phyloP scores from a whole-genome alignment of 2,113 vertebrate species.

The Genyomyrus donnyi region DNA sequence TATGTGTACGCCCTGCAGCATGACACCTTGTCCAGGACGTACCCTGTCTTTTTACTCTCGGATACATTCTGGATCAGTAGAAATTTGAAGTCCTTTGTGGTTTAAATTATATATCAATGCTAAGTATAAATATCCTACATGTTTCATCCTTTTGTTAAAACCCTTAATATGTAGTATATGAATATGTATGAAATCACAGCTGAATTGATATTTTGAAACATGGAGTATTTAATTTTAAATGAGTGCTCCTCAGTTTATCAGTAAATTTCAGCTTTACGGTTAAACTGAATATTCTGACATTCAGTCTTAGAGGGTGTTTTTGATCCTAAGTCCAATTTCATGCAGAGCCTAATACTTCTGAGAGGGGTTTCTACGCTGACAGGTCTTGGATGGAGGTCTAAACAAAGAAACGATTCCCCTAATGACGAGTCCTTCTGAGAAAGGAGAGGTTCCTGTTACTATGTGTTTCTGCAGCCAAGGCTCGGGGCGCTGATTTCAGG shows the following conservation, averaged over 20 bases:
- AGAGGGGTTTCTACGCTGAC: not conserved
- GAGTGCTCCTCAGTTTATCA: not conserved
- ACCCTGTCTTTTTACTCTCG: not conserved
- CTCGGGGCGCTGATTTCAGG: not conserved
- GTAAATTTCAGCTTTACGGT: not conserved
- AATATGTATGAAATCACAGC: slow-evolving; percentile 1
- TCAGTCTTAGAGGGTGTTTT: not conserved
- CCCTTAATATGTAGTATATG: not conserved
- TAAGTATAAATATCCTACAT: slow-evolving; percentile 2
- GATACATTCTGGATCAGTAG: not conserved
- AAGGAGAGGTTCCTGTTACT: not conserved
- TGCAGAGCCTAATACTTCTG: not conserved
- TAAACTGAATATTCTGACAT: not conserved
- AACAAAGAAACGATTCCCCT: not conserved
- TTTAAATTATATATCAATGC: not conserved
- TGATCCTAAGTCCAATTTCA: not conserved
- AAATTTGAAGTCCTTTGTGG: not conserved
- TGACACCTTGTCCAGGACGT: not conserved
- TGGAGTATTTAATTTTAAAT: not conserved
- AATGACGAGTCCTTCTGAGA: not conserved
- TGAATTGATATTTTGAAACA: slow-evolving; percentile 3
- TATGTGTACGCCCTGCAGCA: not conserved
- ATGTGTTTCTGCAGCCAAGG: not conserved
- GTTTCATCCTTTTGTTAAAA: not conserved
- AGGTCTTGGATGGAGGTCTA: not conserved